Percentiles rank a stretch among this genome's conserved stretches.
Conservation (phyloP, 2,797 vertebrate species). For the Serranus cabrilla region DNA sequence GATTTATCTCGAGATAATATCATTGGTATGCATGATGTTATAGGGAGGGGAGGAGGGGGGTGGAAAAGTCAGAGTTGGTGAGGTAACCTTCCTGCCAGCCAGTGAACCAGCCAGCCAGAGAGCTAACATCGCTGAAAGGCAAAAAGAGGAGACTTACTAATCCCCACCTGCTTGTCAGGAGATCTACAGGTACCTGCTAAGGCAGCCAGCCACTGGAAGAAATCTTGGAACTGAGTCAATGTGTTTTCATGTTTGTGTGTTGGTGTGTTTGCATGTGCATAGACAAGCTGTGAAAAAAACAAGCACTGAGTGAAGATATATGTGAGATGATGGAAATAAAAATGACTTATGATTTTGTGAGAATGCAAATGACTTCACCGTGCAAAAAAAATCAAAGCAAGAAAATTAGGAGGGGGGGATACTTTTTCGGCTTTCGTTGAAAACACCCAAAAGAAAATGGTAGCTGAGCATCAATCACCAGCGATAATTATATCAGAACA, state of each 20-base stretch:
- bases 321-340: neutral
- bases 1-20: constrained; percentile 62
- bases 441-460: neutral
- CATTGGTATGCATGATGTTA: constrained; percentile 57
- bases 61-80: constrained; percentile 32
- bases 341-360: constrained; percentile 3
- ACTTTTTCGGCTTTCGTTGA: constrained; percentile 12
- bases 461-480: constrained; percentile 1
- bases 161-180: constrained; percentile 67
- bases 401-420: neutral
- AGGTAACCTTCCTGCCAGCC: constrained; percentile 60
- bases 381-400: too few relatives aligned
- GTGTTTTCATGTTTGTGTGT: constrained; percentile 23
- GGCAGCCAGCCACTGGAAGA: constrained; percentile 27
- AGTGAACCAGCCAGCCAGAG: constrained; percentile 49
- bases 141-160: constrained; percentile 57
- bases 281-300: constrained; percentile 5
- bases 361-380: neutral
- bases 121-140: constrained; percentile 65
- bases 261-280: constrained; percentile 1
- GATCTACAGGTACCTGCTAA: constrained; percentile 64
- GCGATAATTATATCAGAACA: constrained; percentile 11
- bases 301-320: neutral
- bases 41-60: constrained; percentile 1
- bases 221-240: constrained; percentile 26